Conservation (phyloP, 2,113 vertebrate species). For the Phyllostomus hastatus region DNA sequence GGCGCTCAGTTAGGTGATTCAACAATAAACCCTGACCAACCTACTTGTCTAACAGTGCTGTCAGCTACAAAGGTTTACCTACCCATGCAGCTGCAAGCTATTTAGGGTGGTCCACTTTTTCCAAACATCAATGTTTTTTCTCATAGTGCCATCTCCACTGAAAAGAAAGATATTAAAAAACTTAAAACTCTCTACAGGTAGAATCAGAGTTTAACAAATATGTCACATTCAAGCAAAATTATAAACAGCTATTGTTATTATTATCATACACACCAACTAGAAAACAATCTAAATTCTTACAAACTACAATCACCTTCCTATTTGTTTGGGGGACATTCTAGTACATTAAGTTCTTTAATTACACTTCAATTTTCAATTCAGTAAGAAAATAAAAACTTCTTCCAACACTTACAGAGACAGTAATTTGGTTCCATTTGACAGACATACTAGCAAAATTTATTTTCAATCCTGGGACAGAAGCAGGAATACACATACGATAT, state of each 20-base stretch:
- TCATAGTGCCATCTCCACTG: conserved; percentile 97
- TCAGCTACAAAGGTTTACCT: conserved; percentile 50
- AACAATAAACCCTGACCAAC: neutral
- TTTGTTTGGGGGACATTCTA: neutral
- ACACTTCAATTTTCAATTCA: neutral
- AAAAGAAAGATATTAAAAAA: conserved; percentile 42
- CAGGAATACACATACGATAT: neutral
- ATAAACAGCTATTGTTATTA: neutral
- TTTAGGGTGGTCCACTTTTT: conserved; percentile 98
- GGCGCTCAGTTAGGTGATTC: fast-evolving
- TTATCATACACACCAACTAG: neutral
- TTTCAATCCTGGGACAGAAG: neutral
- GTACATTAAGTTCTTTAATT: neutral
- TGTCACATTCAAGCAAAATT: fast-evolving
- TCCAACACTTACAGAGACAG: neutral
- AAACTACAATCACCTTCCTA: neutral
- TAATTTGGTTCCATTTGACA: neutral
- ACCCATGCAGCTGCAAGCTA: conserved; percentile 98
- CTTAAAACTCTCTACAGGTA: neutral
- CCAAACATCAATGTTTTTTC: conserved; percentile 99
- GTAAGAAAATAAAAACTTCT: neutral
- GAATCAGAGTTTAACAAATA: neutral
- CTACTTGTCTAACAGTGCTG: neutral
- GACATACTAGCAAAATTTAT: neutral
- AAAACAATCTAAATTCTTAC: neutral